These are phyloP conservation scores for Clitarchus hookeri DNA, from an alignment of 2,888 invertebrate species.

Conservation along the genomic window DNA sequence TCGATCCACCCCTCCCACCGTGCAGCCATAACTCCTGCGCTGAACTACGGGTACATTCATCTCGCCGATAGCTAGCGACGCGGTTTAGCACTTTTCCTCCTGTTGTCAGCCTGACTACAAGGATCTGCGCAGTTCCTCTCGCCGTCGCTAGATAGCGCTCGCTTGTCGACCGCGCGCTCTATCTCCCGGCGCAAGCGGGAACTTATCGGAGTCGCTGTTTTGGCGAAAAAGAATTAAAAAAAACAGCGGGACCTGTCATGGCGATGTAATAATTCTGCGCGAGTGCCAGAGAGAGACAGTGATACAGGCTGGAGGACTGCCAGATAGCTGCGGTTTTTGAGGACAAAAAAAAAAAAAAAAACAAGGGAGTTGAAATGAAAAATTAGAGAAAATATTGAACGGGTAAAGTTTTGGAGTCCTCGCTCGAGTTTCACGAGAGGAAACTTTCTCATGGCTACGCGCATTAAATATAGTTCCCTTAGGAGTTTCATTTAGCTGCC, in stretches of 20 bases:
- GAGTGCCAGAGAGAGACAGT: background rate
- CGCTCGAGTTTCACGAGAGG: background rate
- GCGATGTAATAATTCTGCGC: conserved; percentile 9
- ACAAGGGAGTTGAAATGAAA: background rate
- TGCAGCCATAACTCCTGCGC: background rate
- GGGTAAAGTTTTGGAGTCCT: background rate
- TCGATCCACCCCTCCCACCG: background rate
- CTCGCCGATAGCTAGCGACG: conserved; percentile 9
- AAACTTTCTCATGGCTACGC: background rate
- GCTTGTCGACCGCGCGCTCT: conserved; percentile 1
- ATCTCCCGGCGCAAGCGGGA: background rate
- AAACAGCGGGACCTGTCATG: background rate
- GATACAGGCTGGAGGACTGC: background rate
- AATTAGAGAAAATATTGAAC: conserved; percentile 7
- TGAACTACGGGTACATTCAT: background rate
- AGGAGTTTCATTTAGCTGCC: too few relatives aligned
- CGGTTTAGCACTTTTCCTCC: background rate
- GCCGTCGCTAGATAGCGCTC: background rate
- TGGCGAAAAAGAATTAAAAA: background rate
- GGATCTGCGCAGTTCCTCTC: background rate
- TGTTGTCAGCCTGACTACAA: background rate
- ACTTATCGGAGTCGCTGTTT: conserved; percentile 10
- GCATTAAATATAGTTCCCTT: background rate
- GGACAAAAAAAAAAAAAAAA: background rate
- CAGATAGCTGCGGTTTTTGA: background rate